Base-by-base conservation (phyloP, 2,888 invertebrate species). In the Cerastoderma edule region DNA sequence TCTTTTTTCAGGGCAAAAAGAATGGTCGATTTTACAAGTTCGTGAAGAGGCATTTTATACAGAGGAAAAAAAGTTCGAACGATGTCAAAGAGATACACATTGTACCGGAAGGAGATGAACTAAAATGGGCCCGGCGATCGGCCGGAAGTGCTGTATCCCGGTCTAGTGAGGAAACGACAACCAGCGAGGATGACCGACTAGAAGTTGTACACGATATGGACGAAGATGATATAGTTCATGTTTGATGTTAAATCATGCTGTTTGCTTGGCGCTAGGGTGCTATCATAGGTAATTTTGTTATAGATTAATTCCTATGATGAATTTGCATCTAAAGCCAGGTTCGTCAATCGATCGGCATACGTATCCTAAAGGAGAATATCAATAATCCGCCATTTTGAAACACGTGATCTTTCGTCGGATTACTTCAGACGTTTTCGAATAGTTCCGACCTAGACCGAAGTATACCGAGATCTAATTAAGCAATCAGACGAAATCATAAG, bases 151-250 rank as follows among this genome's bases (percentile, higher is more conserved):
- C 84, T 50, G 80, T 80, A 46, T 85, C 85, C 22, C 80, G 87
- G 64, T 82, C 85, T 28, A 85, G 85, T 57, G 79, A 83, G 16
- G 85, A 83, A 24, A 85, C 87, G n/a, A 73, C 75, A 24, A 63
- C 72, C 46, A 83, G 84, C 30, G 74, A 78, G 8, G 74, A 78
- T 2, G 60, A 69, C 19, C 73, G 75, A 69, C 32, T 80, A 27
- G 78, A 85, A 78, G 79, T 83, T 64, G 82, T 86, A 0, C 84
- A 86, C 60, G 84, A 84, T 46, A 83, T 86, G 83, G 84, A 78
- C 68, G 79, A 83, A 27, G 86, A 85, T 67, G 73, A 79, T 50
- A 66, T 69, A 13, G 72, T 72, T n/a, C 77, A 80, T 67, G 74
- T 63, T 60, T 72, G 77, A 65, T 53, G 63, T 27, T 1, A 44